Evolutionary conservation across 2,113 vertebrate species (phyloP).

Genomic region (Lophochroa leadbeateri): DNA sequence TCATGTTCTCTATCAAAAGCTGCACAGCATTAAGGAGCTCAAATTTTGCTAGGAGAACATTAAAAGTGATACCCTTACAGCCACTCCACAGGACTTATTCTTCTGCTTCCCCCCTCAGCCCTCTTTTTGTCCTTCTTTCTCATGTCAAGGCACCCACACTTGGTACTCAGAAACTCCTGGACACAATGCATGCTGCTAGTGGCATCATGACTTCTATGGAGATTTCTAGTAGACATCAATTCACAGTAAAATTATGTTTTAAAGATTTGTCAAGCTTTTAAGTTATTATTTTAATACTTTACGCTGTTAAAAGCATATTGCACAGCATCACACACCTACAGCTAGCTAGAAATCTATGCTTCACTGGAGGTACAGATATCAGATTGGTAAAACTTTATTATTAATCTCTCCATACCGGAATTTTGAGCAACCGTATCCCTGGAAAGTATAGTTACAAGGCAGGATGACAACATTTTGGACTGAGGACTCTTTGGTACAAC

Average conservation of each 20-base stretch:
- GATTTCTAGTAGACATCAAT: neutral
- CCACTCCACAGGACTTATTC: no score
- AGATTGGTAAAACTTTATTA: neutral
- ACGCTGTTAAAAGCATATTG: neutral
- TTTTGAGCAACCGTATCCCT: neutral
- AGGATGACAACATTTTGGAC: neutral
- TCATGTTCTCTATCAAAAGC: fast-evolving
- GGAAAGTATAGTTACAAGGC: neutral
- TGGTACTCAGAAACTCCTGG: neutral
- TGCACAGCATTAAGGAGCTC: fast-evolving
- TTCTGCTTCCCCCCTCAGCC: no score
- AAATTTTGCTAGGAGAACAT: neutral
- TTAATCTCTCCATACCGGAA: neutral
- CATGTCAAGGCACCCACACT: neutral
- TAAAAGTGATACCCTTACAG: neutral
- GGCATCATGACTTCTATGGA: fast-evolving
- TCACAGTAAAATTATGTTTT: neutral
- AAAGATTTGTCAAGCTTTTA: neutral
- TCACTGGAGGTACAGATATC: neutral
- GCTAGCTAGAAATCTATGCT: neutral
- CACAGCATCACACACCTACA: fast-evolving
- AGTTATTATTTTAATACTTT: neutral
- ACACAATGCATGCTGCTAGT: fast-evolving
- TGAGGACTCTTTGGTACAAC: fast-evolving
- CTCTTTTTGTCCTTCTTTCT: neutral